These are phyloP conservation scores for Pseudoips prasinana DNA, from an alignment of 2,888 invertebrate species.

Conservation along the genomic window DNA sequence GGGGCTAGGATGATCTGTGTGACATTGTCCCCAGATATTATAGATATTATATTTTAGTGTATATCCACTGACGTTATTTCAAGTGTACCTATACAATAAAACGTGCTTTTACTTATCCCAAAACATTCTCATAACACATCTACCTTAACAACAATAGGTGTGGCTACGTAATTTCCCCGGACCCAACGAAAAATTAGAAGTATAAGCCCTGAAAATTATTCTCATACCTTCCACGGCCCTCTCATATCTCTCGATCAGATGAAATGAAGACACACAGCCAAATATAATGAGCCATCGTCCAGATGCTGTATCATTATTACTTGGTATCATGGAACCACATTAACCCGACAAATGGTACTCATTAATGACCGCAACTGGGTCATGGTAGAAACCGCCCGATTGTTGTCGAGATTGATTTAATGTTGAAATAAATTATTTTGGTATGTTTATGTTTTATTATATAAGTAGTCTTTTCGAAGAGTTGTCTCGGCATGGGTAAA, in stretches of 20 bases:
- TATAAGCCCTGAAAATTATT: background rate
- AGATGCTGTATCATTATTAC: slow-evolving; percentile 70
- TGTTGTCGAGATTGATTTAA: slow-evolving; percentile 21
- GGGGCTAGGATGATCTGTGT: no score
- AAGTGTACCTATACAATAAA: no score
- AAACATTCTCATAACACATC: no score
- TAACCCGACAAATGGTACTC: slow-evolving; percentile 68
- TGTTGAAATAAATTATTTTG: background rate
- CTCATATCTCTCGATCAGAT: slow-evolving; percentile 64
- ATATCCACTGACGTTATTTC: no score
- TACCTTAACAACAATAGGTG: no score
- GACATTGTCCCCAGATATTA: no score
- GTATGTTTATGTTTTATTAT: background rate
- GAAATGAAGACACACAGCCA: slow-evolving; percentile 58
- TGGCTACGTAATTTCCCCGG: no score
- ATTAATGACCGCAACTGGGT: slow-evolving; percentile 52
- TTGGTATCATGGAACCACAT: slow-evolving; percentile 66
- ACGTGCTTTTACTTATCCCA: no score
- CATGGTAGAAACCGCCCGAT: slow-evolving; percentile 14
- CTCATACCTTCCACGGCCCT: slow-evolving; percentile 3
- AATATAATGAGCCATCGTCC: slow-evolving; percentile 60
- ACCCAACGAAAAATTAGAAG: no score
- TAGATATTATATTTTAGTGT: no score
- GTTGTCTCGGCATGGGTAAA: no score
- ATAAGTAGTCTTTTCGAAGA: no score